Evolutionary conservation across 1,140 invertebrate species (phyloP).

Genomic region (Drosophila sturtevanti): DNA sequence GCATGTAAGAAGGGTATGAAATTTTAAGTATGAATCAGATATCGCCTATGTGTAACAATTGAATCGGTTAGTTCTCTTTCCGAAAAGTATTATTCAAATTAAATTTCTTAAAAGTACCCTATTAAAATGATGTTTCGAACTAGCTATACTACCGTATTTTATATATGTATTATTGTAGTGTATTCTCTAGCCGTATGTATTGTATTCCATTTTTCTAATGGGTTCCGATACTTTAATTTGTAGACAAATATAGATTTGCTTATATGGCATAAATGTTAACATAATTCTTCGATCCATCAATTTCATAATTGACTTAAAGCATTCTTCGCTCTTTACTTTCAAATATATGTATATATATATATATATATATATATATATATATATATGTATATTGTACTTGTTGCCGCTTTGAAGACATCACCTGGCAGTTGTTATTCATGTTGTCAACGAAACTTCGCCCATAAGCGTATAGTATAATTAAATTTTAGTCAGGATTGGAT

Average conservation of each 20-base stretch:
- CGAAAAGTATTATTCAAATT: no score
- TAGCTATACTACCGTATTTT: no score
- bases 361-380: background rate
- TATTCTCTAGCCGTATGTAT: no score
- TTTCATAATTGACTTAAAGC: background rate
- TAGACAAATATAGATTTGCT: background rate
- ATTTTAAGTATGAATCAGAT: no score
- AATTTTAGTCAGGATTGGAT: conserved; percentile 38
- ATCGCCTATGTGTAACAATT: no score
- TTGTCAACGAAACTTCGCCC: conserved; percentile 24
- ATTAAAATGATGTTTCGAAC: no score
- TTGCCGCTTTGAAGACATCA: background rate
- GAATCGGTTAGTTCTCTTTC: no score
- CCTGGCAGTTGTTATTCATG: conserved; percentile 15
- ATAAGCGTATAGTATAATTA: conserved; percentile 68
- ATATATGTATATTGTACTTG: background rate
- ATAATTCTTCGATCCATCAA: background rate
- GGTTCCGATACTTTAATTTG: background rate
- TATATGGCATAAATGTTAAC: background rate
- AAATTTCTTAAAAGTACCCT: no score
- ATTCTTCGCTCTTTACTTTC: background rate
- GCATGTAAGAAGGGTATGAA: no score
- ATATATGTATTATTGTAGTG: no score
- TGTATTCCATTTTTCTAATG: no score
- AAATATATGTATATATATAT: background rate